These are phyloP conservation scores for Acleris laterana DNA, from an alignment of 2,888 invertebrate genomes.

Conservation along the genomic window DNA sequence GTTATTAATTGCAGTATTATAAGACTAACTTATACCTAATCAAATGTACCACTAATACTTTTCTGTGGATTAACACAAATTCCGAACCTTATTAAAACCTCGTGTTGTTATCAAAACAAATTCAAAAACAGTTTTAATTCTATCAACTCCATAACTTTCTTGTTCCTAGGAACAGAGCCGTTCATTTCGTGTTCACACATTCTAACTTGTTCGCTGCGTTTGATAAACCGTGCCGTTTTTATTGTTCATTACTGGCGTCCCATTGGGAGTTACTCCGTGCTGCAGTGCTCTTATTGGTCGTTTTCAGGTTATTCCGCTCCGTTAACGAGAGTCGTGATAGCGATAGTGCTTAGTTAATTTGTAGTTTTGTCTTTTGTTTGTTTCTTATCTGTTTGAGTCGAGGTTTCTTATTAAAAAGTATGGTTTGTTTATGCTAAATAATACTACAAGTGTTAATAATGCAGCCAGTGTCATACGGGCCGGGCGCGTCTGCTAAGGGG, in stretches of 20 bases:
- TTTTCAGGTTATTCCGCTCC: constrained; percentile 8
- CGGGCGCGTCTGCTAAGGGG: too few species aligned
- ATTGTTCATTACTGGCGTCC: constrained; percentile 18
- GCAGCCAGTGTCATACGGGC: too few species aligned
- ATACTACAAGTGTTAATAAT: neutral
- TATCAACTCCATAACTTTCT: neutral
- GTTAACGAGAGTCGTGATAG: constrained; percentile 10
- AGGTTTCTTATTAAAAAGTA: constrained; percentile 1
- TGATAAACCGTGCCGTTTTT: constrained; percentile 30
- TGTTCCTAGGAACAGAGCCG: constrained; percentile 7
- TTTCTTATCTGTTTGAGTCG: constrained; percentile 2
- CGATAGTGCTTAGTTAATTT: constrained; percentile 11
- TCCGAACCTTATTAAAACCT: too few species aligned
- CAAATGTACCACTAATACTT: too few species aligned
- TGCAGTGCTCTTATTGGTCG: constrained; percentile 13
- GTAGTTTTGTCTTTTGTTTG: constrained; percentile 5
- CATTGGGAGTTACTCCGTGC: constrained; percentile 10
- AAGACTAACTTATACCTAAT: too few species aligned
- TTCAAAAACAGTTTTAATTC: neutral
- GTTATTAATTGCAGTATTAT: too few species aligned
- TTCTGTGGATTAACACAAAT: too few species aligned
- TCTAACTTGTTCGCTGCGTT: constrained; percentile 28
- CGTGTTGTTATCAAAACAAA: too few species aligned
- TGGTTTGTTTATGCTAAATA: neutral
- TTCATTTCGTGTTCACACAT: constrained; percentile 30